Evolutionary conservation across 1,140 invertebrate species (phyloP), one percentile per base, ranked within the genome.

Genomic region (Chymomyza costata): DNA sequence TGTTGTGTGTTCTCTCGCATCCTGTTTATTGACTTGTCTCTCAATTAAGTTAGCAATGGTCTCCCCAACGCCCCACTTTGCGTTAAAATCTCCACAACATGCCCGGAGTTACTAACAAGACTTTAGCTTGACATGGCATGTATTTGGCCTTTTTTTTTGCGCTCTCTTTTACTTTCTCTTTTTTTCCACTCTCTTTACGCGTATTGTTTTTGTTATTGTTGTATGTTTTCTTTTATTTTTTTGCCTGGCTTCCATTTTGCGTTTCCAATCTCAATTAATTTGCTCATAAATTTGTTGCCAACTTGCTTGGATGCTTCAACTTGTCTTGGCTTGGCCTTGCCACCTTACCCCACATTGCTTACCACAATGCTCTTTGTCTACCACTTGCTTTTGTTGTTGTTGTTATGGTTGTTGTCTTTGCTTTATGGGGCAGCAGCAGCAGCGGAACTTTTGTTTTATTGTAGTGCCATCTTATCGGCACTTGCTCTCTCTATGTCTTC

Each of bases 261-360:
- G 73, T 78, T 73, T 81, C 74, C 74, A 81, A 81, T 81, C 74
- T 81, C 74, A 81, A 81, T 81, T 81, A 81, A 81, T 81, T 81
- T 81, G 76, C 74, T 81, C 74, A 82, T 81, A 81, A 81, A 82
- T 81, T 81, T 81, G 69, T 82, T 81, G 76, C 63, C 68, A 65
- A 62, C 55, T 59, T 71, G 51, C 51, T 25, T n/a, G 31, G 30
- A 39, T 35, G 44, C 39, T 7, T 31, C 11, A 5, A 8, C 6
- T 21, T 21, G n/a, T 25, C 32, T n/a, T n/a, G n/a, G n/a, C n/a
- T n/a, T 11, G 3, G 6, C 14, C 0, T 10, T 17, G 6, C 16
- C 21, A 25, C 8, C 3, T 25, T 8, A 5, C 3, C 3, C 21
- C 8, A 25, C 3, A 25, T 5, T 25, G 21, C 8, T 25, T 3